Evolutionary conservation across 2,113 vertebrate genomes (phyloP).

Genomic region (Turdus rufiventris): DNA sequence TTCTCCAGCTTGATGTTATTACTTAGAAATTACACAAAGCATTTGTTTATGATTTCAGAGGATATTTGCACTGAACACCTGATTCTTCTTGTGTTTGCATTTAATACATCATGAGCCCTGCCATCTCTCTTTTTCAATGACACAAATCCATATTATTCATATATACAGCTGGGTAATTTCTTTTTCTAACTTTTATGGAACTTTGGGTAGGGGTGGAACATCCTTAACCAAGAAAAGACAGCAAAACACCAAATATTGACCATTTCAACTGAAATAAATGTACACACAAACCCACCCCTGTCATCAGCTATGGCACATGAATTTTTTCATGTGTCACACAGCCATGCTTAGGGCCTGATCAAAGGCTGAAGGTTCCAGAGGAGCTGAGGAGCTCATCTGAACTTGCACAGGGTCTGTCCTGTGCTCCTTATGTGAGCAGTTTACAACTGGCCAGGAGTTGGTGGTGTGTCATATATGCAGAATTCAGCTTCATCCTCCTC

Average conservation of each 20-base stretch:
- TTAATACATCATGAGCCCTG: not conserved
- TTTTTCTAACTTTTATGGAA: not conserved
- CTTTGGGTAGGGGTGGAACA: not conserved
- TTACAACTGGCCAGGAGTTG: not conserved
- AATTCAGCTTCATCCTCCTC: not conserved
- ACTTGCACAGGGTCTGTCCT: not conserved
- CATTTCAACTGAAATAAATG: not conserved
- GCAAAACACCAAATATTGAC: not conserved
- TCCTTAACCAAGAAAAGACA: not conserved
- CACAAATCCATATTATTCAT: not conserved
- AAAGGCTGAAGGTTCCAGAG: not conserved
- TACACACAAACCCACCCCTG: not conserved
- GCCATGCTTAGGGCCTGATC: not conserved
- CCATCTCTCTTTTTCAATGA: not conserved
- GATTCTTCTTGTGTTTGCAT: not conserved
- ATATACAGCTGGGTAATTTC: not conserved
- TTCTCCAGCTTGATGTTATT: not conserved
- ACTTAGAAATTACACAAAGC: slow-evolving; percentile 18
- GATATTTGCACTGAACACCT: not conserved
- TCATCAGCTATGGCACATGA: not conserved
- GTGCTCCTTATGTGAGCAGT: not conserved
- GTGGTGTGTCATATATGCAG: not conserved
- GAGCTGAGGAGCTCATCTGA: not conserved
- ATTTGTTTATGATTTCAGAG: not conserved
- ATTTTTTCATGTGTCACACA: not conserved